Evolutionary conservation across 2,113 vertebrate genomes (phyloP), one percentile per base, ranked within the genome.

Genomic region (Burhinus bistriatus): DNA sequence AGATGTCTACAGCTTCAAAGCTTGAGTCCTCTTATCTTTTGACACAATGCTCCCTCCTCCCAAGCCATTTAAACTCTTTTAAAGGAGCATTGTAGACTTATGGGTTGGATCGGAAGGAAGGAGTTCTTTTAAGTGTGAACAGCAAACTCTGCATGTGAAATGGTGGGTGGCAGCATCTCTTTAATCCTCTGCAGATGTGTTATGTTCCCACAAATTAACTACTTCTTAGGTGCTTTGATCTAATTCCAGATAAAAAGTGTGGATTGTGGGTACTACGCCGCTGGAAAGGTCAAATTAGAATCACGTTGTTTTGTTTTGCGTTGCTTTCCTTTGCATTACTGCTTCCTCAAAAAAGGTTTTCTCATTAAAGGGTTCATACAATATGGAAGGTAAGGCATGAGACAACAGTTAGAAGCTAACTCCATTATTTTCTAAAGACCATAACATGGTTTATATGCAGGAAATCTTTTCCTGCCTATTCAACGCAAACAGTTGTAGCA

Each of bases 81-180:
- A 25, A 52, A 92, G 55, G 29, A 81, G 17, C 15, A 29, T 55
- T 89, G 89, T 38, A 40, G 72, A 9, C 34, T 72, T 15, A 9
- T 0, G 19, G 19, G 40, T 51, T 62, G 71, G 71, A 49, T 44
- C 26, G 89, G 58, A 77, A 89, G 66, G 38, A 45, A 55, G 49
- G 22, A 36, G 5, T 45, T 90, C 76, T 92, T 86, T 70, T 11
- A 44, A 83, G 29, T 17, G 38, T 1, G 11, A 87, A 16, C 61
- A 69, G 45, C 76, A 77, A 68, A 91, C 84, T 92, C 72, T 36
- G 93, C 54, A 15, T 75, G 89, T 89, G 73, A 30, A 14, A 14
- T 80, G 75, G 71, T 11, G 62, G 93, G 82, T 80, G 92, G 66
- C 92, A 96, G 88, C 83, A 34, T 91, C 72, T 91, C 83, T 84